Percentiles rank a stretch among this genome's conserved stretches.
Conservation (phyloP, 2,888 invertebrate species). For the Siphlonurus alternatus region DNA sequence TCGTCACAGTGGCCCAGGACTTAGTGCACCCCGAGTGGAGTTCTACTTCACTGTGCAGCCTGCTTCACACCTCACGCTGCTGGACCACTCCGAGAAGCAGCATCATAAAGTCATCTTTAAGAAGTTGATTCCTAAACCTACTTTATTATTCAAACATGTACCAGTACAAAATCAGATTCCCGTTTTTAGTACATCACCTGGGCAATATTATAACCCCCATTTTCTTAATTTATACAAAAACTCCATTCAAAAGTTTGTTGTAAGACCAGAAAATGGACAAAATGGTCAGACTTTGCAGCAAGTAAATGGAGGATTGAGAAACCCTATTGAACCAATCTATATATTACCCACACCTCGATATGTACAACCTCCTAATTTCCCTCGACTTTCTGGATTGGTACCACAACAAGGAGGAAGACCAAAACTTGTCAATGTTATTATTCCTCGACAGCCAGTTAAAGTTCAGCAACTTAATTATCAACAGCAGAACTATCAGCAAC, state of each 20-base stretch:
- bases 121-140: not conserved
- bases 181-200: not conserved
- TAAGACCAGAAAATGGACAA: not conserved
- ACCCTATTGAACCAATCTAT: not conserved
- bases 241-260: not conserved
- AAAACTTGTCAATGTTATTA: not conserved
- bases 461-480: no score
- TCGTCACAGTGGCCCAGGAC: conserved; percentile 36
- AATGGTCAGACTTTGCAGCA: not conserved
- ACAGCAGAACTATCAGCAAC: no score
- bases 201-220: not conserved
- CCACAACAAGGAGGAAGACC: not conserved
- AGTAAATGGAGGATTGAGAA: not conserved
- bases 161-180: not conserved
- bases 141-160: not conserved
- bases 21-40: not conserved
- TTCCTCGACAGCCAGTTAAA: not conserved
- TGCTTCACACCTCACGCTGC: not conserved
- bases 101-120: not conserved
- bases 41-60: not conserved
- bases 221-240: not conserved
- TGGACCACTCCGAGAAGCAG: not conserved
- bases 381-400: not conserved
- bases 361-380: not conserved
- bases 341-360: not conserved